phyloP scores from a whole-genome alignment of 2,888 invertebrate genomes.

The Agonum fuliginosum region DNA sequence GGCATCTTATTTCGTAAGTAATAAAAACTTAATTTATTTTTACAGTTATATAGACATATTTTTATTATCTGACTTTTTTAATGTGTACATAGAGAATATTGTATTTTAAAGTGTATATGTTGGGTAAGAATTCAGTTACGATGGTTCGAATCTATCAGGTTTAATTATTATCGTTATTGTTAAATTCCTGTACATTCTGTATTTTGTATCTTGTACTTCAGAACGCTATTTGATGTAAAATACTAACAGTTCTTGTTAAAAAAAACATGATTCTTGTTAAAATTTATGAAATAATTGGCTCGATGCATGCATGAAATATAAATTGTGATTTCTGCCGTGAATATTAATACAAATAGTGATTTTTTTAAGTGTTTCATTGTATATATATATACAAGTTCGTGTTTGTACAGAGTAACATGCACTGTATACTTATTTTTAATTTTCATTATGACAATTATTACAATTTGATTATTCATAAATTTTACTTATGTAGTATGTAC shows the following conservation, averaged over 20 bases:
- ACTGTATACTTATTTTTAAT: slow-evolving; percentile 55
- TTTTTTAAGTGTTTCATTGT: slow-evolving; percentile 51
- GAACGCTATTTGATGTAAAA: slow-evolving; percentile 57
- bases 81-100: slow-evolving; percentile 28
- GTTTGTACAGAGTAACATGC: slow-evolving; percentile 55
- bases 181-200: slow-evolving; percentile 58
- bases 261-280: slow-evolving; percentile 53
- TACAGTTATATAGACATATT: slow-evolving; percentile 58
- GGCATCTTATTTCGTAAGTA: slow-evolving; percentile 53
- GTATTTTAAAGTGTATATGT: slow-evolving; percentile 54
- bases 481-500: slow-evolving; percentile 51
- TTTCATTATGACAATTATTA: slow-evolving; percentile 50
- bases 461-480: slow-evolving; percentile 29
- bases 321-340: slow-evolving; percentile 54
- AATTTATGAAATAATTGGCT: slow-evolving; percentile 56
- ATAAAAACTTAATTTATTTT: slow-evolving; percentile 60
- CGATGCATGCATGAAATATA: slow-evolving; percentile 56
- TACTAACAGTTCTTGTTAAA: slow-evolving; percentile 58
- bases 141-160: slow-evolving; percentile 14
- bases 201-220: slow-evolving; percentile 52
- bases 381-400: slow-evolving; percentile 54
- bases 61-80: slow-evolving; percentile 55
- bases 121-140: slow-evolving; percentile 32
- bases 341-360: slow-evolving; percentile 45
- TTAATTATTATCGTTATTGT: slow-evolving; percentile 49